These are phyloP conservation scores for Lasioglossum pauxillum DNA, from an alignment of 2,888 invertebrate genomes.

Conservation along the genomic window DNA sequence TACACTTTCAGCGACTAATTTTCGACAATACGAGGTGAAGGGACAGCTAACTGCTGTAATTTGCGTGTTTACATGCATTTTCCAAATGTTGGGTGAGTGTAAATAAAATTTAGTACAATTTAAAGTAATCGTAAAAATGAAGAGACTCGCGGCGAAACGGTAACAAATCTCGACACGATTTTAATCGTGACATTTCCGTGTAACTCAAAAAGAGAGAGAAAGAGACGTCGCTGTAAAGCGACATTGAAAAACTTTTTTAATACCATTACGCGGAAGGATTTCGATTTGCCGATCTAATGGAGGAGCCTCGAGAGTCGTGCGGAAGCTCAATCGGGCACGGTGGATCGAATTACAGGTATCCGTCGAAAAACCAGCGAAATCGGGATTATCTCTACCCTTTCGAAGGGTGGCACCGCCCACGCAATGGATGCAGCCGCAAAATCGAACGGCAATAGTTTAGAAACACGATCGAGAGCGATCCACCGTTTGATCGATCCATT, in stretches of 20 bases:
- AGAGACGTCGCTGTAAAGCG: not conserved
- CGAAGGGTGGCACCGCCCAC: not conserved
- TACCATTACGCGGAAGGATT: not conserved
- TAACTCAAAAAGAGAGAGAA: not conserved
- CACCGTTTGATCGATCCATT: not conserved
- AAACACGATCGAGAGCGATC: not conserved
- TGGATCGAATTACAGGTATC: not conserved
- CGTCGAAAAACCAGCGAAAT: not conserved
- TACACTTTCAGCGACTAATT: not conserved
- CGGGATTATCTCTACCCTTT: not conserved
- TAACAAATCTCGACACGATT: not conserved
- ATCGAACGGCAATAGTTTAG: not conserved
- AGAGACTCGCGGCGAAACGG: not conserved
- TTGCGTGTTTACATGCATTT: not conserved
- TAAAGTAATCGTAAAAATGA: not conserved
- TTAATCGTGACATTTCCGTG: not conserved
- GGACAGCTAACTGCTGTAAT: not conserved
- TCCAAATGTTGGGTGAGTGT: not conserved
- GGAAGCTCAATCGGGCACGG: not conserved
- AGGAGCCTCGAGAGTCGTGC: not conserved
- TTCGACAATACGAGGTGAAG: not conserved
- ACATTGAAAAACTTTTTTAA: slow-evolving; percentile 5
- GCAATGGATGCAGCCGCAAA: not conserved
- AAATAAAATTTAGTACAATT: not conserved
- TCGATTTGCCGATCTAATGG: not conserved